phyloP scores from a whole-genome alignment of 2,888 invertebrate genomes.

The Ypsolopha scabrella region DNA sequence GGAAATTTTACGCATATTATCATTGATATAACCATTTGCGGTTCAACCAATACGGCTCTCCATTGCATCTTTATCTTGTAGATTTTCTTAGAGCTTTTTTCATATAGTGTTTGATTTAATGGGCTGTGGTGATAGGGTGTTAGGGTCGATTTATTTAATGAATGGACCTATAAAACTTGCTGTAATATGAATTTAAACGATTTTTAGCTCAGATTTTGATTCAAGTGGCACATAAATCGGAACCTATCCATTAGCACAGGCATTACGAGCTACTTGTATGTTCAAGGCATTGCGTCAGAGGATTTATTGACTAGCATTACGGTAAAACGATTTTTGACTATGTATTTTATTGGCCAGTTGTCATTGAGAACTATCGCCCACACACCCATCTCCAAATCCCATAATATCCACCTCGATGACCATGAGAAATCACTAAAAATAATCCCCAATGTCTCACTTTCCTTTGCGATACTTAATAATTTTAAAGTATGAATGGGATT shows the following conservation, averaged over 20 bases:
- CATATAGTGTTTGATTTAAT: no score
- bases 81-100: no score
- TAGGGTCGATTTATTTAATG: no score
- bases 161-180: no score
- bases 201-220: conserved; percentile 11
- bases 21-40: no score
- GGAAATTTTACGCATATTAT: no score
- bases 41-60: no score
- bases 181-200: no score
- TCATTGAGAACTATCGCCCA: background rate
- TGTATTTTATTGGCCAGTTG: background rate
- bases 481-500: conserved; percentile 9
- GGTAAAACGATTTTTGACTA: background rate
- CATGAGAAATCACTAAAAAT: conserved; percentile 1
- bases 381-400: background rate
- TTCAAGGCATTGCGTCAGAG: conserved; percentile 1
- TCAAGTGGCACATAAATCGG: conserved; percentile 38
- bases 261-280: conserved; percentile 16
- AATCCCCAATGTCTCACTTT: no score
- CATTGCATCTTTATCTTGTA: no score
- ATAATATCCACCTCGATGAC: background rate
- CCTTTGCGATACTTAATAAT: no score
- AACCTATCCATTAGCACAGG: conserved; percentile 37
- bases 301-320: conserved; percentile 1
- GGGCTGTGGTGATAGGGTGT: no score